Base-by-base conservation (phyloP, 2,113 vertebrate genomes). In the Cebus imitator region DNA sequence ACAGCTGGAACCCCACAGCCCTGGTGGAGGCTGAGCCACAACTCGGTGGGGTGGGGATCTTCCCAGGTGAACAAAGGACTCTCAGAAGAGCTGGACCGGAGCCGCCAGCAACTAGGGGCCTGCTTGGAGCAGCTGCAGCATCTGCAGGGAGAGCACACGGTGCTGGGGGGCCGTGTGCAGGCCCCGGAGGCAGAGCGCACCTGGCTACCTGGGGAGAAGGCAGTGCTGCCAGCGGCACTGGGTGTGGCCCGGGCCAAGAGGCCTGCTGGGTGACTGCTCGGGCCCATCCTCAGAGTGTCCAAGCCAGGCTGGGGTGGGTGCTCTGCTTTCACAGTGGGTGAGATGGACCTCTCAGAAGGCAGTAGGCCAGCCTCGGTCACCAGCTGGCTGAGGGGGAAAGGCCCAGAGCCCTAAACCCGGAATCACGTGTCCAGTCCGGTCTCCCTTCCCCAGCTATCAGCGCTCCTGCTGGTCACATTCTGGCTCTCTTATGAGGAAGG, bases 141-240 rank as follows among this genome's bases (percentile, higher is more conserved):
- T 72, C 95, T 98, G 20, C 97, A 92, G 52, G 97, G 97, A 7
- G 98, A 99, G 91, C 97, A 87, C 81, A 79, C 58, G 27, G 92
- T 90, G 48, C 94, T 87, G 7, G 96, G 75, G 50, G 96, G 96
- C 93, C 97, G 75, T 40, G 89, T 98, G 35, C 64, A 75, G 64
- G 98, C 97, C 30, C 95, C 99, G 80, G 97, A 99, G 96, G 93
- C 92, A 12, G 97, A 98, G 82, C 45, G 85, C 6, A 75, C 88
- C 30, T 97, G 97, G 97, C 97, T 99, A 91, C 97, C 97, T 81
- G 79, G 80, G 82, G 98, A 99, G 90, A 99, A 98, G 89, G 97
- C 97, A 25, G 94, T 97, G 40, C 91, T 98, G 87, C 80, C 86
- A 32, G 91, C 84, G 8, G 83, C 2, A 11, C 90, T 88, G 48